These are phyloP conservation scores for Apantesis nais DNA, from an alignment of 2,888 invertebrate genomes.

Conservation along the genomic window DNA sequence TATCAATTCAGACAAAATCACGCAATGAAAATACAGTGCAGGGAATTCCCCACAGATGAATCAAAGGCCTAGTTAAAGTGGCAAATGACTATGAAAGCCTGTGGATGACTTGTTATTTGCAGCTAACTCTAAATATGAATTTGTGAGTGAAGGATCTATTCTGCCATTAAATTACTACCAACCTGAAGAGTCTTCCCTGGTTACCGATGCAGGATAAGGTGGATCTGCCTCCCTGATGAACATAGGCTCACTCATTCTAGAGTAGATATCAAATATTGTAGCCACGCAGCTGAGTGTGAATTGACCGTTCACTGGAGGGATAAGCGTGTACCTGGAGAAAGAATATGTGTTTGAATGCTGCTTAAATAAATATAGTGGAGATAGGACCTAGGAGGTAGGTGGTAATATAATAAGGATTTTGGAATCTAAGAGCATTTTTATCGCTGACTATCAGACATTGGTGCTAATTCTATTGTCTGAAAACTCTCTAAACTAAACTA, in stretches of 20 bases:
- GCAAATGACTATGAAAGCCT: neutral
- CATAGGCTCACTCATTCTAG: slow-evolving; percentile 82
- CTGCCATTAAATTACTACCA: slow-evolving; percentile 11
- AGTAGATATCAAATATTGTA: slow-evolving; percentile 86
- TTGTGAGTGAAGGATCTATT: neutral
- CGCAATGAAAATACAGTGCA: neutral
- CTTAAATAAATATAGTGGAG: neutral
- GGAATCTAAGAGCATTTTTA: too few species aligned
- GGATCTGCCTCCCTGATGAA: slow-evolving; percentile 83
- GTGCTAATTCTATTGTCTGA: too few species aligned
- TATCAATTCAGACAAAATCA: too few species aligned
- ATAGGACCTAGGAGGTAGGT: too few species aligned
- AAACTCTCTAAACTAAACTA: too few species aligned
- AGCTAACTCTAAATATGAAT: neutral
- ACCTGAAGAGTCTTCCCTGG: slow-evolving; percentile 80
- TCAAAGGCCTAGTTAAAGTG: neutral
- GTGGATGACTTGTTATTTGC: neutral
- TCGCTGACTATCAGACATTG: too few species aligned
- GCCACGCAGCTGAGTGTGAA: slow-evolving; percentile 86
- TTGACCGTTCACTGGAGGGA: slow-evolving; percentile 75
- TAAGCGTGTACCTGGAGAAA: slow-evolving; percentile 67
- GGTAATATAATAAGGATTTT: too few species aligned
- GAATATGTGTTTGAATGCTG: neutral
- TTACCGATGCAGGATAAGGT: slow-evolving; percentile 81
- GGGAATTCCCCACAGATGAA: neutral